Percentiles rank a stretch among this genome's conserved stretches.
Evolutionary conservation across 2,888 invertebrate species (phyloP).

Genomic region (Mesoligia furuncula): DNA sequence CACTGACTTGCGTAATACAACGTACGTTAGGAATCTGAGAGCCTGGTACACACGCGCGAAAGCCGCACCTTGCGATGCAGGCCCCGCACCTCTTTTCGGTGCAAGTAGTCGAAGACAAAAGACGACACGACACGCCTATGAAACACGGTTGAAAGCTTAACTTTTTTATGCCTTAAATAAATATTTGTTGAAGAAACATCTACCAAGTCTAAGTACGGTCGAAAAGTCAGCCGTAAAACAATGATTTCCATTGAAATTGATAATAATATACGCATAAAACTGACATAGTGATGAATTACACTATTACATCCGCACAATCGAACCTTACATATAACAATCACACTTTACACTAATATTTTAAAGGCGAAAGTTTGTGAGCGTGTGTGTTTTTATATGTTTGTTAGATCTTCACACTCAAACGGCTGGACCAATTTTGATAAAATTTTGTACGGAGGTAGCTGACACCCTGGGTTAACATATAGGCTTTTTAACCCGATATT

Average conservation of each 20-base stretch:
- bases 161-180: not conserved
- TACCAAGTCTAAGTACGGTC: not conserved
- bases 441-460: no score
- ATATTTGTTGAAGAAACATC: not conserved
- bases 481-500: no score
- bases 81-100: conserved; percentile 18
- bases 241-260: not conserved
- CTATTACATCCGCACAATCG: conserved; percentile 23
- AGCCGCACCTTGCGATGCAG: conserved; percentile 45
- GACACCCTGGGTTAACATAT: no score
- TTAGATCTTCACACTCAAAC: no score
- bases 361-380: no score
- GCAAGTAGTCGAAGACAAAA: conserved; percentile 19
- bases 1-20: conserved; percentile 68
- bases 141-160: not conserved
- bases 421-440: no score
- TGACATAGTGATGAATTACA: conserved; percentile 15
- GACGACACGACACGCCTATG: not conserved
- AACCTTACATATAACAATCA: conserved; percentile 28
- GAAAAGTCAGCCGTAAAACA: not conserved
- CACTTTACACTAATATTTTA: no score
- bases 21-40: conserved; percentile 51
- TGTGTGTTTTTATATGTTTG: no score
- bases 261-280: conserved; percentile 16
- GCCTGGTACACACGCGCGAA: conserved; percentile 59